Conservation (phyloP, 2,797 vertebrate genomes). For the Lepus townsendii region DNA sequence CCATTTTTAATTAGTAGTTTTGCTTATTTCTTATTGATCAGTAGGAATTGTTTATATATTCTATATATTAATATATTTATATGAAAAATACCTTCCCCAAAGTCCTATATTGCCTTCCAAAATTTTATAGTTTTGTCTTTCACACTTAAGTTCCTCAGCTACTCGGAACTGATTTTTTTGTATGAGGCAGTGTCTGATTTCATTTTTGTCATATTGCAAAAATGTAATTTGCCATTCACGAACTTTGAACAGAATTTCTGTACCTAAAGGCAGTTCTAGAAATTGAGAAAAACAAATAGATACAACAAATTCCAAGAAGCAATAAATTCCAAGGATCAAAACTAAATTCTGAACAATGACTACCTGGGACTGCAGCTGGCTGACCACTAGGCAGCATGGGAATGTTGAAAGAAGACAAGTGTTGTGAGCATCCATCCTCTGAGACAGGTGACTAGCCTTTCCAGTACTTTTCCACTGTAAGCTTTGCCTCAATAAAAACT, state of each 20-base stretch:
- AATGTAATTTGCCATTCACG: constrained; percentile 22
- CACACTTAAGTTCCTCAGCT: constrained; percentile 27
- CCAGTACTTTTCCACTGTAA: constrained; percentile 59
- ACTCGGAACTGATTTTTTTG: not conserved
- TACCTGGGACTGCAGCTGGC: constrained; percentile 12
- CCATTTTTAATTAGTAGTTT: constrained; percentile 30
- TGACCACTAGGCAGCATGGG: not conserved
- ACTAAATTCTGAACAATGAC: constrained; percentile 53
- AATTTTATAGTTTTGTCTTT: constrained; percentile 53
- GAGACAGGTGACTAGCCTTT: not conserved
- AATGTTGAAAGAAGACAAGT: constrained; percentile 41
- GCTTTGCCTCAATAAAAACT: constrained; percentile 16
- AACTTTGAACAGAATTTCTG: constrained; percentile 71
- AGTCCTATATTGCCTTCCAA: constrained; percentile 1
- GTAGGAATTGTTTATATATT: not conserved
- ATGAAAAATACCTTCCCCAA: not conserved
- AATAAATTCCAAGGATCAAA: constrained; percentile 69
- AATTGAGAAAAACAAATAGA: constrained; percentile 59
- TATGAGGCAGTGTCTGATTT: not conserved
- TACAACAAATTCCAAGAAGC: constrained; percentile 76
- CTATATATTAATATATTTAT: constrained; percentile 5
- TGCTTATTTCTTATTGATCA: not conserved
- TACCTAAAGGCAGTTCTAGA: constrained; percentile 69
- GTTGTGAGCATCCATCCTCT: not conserved
- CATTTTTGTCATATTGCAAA: not conserved